Conservation (phyloP, 2,888 invertebrate species). For the Mayetiola destructor region DNA sequence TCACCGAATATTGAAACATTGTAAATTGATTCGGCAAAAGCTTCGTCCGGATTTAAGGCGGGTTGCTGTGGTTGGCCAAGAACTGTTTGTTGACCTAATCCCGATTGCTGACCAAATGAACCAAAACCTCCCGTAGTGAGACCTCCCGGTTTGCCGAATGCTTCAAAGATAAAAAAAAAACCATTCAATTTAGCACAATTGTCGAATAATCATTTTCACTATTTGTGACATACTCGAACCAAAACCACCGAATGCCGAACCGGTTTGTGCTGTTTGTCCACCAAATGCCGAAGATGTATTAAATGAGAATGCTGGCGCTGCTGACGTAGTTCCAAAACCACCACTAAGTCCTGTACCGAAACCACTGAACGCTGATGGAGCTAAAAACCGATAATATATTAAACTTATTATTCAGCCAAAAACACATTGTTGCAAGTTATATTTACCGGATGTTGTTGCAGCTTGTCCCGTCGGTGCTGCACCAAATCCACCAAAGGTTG, state of each 20-base stretch:
- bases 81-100: not conserved
- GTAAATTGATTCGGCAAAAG: conserved; percentile 57
- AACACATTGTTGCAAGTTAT: not conserved
- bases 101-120: conserved; percentile 21
- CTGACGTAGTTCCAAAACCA: conserved; percentile 23
- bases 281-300: conserved; percentile 13
- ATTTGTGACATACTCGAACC: conserved; percentile 20
- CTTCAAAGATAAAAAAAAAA: conserved; percentile 21
- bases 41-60: conserved; percentile 48
- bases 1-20: conserved; percentile 81
- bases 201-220: too few species aligned
- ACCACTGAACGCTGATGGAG: not conserved
- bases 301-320: not conserved
- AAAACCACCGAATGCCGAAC: conserved; percentile 26
- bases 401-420: not conserved
- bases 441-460: not conserved
- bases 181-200: not conserved
- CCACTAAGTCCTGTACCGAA: conserved; percentile 28
- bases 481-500: conserved; percentile 24
- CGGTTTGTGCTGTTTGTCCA: conserved; percentile 21
- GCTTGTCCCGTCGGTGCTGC: conserved; percentile 20
- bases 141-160: conserved; percentile 33
- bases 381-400: not conserved
- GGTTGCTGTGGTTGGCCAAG: conserved; percentile 38
- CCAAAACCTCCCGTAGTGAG: conserved; percentile 32